A percentile compares a stretch with the other conserved stretches of the same genome.
Conservation (phyloP, 2,797 vertebrate species). For the Mormyrops attenuatus region DNA sequence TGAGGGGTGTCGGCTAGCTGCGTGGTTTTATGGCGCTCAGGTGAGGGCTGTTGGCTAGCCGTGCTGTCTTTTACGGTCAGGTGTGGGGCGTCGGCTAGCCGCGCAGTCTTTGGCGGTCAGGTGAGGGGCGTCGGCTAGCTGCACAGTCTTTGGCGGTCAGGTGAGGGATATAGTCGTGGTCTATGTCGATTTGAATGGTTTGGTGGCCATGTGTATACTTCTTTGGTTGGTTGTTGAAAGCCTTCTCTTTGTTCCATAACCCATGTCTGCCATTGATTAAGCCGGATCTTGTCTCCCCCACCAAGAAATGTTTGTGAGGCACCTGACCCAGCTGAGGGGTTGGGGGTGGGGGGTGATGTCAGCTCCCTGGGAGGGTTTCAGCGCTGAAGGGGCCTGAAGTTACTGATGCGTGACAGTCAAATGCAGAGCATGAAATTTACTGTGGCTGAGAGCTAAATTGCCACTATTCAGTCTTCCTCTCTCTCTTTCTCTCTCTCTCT, state of each 20-base stretch:
- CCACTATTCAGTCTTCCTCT: slow-evolving; percentile 29
- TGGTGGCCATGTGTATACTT: neutral
- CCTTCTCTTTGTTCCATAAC: neutral
- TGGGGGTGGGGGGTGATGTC: neutral
- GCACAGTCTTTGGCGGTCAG: neutral
- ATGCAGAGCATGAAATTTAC: slow-evolving; percentile 63
- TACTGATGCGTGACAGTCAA: slow-evolving; percentile 55
- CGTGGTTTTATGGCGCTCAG: neutral
- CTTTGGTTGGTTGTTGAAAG: neutral
- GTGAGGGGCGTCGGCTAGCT: neutral
- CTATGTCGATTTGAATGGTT: neutral
- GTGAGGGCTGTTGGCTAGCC: neutral
- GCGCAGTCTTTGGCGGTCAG: neutral
- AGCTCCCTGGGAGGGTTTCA: slow-evolving; percentile 26
- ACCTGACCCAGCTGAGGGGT: neutral
- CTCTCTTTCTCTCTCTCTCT: neutral
- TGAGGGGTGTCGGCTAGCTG: neutral
- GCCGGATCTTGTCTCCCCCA: neutral
- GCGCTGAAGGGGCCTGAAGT: slow-evolving; percentile 38
- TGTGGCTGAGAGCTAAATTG: slow-evolving; percentile 49
- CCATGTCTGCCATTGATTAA: neutral
- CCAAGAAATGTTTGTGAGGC: neutral
- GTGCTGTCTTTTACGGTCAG: neutral
- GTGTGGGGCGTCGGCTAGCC: neutral
- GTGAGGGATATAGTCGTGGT: neutral